Base-by-base conservation (phyloP, 35 echinoderm and acorn worm species). In the Lytechinus variegatus region DNA sequence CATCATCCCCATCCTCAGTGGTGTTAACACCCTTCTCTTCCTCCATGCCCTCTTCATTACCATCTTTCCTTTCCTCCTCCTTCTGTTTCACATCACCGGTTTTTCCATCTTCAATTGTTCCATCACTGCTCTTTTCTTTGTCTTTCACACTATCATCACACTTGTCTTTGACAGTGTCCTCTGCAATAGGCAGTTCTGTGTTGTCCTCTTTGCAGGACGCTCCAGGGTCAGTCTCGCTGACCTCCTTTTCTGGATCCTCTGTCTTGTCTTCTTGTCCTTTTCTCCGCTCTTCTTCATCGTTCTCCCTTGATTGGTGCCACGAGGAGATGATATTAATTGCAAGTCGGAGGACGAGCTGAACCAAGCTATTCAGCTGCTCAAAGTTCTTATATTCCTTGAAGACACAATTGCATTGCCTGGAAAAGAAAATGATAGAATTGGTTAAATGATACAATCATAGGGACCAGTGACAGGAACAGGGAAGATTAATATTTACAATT, bases 331-430 rank as follows among this genome's bases (percentile, higher is more conserved):
- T 89, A 89, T 98, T 95, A 71, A 98, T 98, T 54, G 97, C 97
- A 19, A 96, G 93, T 11, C 97, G 91, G 51, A 98, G 92, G 33
- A 98, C 92, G 4, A 96, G 72, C 86, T 98, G 97, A 72, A 98
- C 96, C 27, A 98, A 33, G 55, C 92, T 96, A 87, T 98, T 98
- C 86, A 96, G 86, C 55, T 96, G 92, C 54, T 98, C 97, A 98
- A 98, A 98, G 92, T 96, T 98, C 87, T 96, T 98, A 86, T 96
- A 95, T 54, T 98, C 97, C 92, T 95, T 96, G 86, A 98, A 98
- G 24, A 96, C 91, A 86, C 97, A 98, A 55, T 89, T 98, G 93
- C 97, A 98, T 94, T 98, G 97, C 52, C 97, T 98, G 92, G 27
- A 54, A 94, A 56, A 14, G 5, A 10, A 54, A 90, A 90, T 52